These are phyloP conservation scores for Eulemur mongoz DNA, from an alignment of 2,797 vertebrate genomes.

Conservation along the genomic window DNA sequence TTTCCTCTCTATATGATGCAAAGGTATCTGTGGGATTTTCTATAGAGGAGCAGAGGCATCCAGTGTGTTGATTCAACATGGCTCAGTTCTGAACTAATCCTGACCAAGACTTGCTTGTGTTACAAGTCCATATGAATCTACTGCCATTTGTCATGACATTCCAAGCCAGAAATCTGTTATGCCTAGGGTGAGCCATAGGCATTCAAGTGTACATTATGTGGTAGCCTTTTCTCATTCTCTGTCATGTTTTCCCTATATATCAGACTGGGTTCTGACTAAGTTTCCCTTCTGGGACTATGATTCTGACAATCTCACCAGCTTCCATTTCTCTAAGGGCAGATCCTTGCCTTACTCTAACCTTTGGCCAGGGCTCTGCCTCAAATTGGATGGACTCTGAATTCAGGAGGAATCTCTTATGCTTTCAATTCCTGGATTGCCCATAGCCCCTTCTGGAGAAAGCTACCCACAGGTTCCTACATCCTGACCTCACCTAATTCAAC, in stretches of 20 bases:
- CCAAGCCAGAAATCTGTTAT: neutral
- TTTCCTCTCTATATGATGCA: neutral
- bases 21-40: slow-evolving; percentile 35
- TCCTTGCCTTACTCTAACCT: neutral
- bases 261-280: neutral
- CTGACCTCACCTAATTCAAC: neutral
- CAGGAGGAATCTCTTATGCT: neutral
- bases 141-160: neutral
- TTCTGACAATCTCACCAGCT: neutral
- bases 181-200: neutral
- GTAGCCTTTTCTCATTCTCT: neutral
- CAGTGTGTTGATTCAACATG: neutral
- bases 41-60: neutral
- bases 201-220: neutral
- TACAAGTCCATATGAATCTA: neutral
- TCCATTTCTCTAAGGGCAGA: slow-evolving; percentile 8
- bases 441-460: neutral
- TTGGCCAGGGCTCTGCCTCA: neutral
- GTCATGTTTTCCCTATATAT: neutral
- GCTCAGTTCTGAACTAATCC: neutral
- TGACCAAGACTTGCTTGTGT: neutral
- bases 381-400: neutral
- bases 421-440: neutral
- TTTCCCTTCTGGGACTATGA: neutral
- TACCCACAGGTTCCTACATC: neutral